Percentiles rank a stretch among this genome's conserved stretches.
phyloP scores from a whole-genome alignment of 92 coral and sea anemone species.

The Hydrozoanthus gracilis region DNA sequence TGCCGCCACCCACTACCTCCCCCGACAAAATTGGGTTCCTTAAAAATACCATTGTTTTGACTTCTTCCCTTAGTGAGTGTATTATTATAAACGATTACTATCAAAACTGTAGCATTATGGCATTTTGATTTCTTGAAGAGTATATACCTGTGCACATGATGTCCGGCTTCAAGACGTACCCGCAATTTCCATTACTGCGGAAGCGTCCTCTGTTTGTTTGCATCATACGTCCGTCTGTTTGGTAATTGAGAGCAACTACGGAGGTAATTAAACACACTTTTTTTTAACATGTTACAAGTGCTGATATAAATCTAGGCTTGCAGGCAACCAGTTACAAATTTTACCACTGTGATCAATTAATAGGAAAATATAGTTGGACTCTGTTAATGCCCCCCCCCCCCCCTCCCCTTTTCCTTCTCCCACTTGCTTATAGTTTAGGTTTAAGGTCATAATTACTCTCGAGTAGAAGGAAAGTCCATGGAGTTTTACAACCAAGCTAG shows the following conservation, averaged over 20 bases:
- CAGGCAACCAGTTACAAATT: too few species aligned
- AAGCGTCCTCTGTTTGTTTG: conserved; percentile 81
- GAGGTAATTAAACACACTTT: not conserved
- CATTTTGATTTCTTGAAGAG: not conserved
- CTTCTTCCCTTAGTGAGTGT: too few species aligned
- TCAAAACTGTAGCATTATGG: not conserved
- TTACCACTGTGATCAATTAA: not conserved
- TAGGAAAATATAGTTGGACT: not conserved
- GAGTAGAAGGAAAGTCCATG: too few species aligned
- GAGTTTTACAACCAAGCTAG: too few species aligned
- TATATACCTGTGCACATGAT: conserved; percentile 70
- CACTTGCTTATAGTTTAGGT: too few species aligned
- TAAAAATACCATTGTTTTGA: too few species aligned
- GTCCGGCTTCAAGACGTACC: conserved; percentile 79
- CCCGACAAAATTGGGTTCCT: too few species aligned
- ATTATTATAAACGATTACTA: not conserved
- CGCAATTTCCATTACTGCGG: conserved; percentile 82
- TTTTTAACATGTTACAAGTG: not conserved
- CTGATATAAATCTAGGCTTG: too few species aligned
- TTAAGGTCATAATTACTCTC: too few species aligned
- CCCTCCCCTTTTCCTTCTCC: too few species aligned
- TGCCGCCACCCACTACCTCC: too few species aligned
- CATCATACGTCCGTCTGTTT: conserved; percentile 84
- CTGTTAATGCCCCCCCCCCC: too few species aligned
- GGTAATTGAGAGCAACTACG: conserved; percentile 85